These are phyloP conservation scores for Eilema griseolum DNA, from an alignment of 2,888 invertebrate genomes.

Conservation along the genomic window DNA sequence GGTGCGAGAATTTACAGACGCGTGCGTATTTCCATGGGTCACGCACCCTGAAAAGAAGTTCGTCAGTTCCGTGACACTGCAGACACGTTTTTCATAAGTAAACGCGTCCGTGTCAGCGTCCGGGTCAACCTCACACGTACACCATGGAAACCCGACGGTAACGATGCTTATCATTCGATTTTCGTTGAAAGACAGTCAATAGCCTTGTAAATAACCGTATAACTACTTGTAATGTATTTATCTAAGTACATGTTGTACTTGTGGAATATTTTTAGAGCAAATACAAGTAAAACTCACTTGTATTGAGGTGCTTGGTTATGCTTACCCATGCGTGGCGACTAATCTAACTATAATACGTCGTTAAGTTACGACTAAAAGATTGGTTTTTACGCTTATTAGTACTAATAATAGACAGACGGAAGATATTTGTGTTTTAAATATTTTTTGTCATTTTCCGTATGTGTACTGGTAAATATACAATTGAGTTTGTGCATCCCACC, in stretches of 20 bases:
- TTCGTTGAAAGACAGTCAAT: not conserved
- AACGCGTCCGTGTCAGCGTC: too few species aligned
- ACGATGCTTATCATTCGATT: not conserved
- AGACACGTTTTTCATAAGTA: too few species aligned
- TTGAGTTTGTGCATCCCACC: not conserved
- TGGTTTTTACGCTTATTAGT: slow-evolving; percentile 1
- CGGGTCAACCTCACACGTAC: too few species aligned
- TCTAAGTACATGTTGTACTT: not conserved
- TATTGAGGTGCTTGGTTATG: slow-evolving; percentile 3
- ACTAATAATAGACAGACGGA: not conserved
- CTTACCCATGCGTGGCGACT: not conserved
- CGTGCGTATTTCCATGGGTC: too few species aligned
- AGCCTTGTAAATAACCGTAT: not conserved
- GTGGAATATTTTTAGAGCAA: not conserved
- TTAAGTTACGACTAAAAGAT: not conserved
- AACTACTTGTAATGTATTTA: not conserved
- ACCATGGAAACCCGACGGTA: too few species aligned
- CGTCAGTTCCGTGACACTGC: too few species aligned
- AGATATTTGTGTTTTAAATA: not conserved
- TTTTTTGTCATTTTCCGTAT: not conserved
- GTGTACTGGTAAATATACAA: not conserved
- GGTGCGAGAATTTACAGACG: too few species aligned
- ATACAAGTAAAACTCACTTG: not conserved
- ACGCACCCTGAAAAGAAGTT: too few species aligned
- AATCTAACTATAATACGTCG: not conserved